A percentile compares a stretch with the other conserved stretches of the same genome.
Conservation (phyloP, 2,113 vertebrate genomes). For the Cervus canadensis region DNA sequence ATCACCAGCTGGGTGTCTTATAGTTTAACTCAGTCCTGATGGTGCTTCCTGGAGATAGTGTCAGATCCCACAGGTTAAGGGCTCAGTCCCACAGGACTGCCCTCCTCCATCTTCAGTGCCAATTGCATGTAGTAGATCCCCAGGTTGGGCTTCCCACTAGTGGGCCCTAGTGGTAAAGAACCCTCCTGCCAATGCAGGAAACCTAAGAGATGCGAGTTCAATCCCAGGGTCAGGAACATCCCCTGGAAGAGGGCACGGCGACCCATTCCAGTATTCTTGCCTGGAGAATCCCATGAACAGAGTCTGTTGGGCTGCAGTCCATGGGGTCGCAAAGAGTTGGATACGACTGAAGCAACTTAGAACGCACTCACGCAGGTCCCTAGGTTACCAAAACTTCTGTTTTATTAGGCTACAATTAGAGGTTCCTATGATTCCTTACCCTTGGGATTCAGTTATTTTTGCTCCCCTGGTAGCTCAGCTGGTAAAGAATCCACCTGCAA, state of each 20-base stretch:
- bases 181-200: neutral
- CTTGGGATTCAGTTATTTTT: neutral
- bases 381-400: neutral
- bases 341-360: neutral
- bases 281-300: neutral
- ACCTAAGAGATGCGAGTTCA: neutral
- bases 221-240: neutral
- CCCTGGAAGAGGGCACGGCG: neutral
- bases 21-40: neutral
- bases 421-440: neutral
- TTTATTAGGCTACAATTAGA: neutral
- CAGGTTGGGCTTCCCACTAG: neutral
- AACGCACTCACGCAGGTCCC: fast-evolving
- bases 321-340: neutral
- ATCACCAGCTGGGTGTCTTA: neutral
- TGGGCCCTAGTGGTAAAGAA: neutral
- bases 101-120: neutral
- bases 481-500: neutral
- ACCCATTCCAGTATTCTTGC: neutral
- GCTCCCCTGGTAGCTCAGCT: neutral
- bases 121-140: neutral
- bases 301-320: neutral
- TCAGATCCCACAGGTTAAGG: neutral
- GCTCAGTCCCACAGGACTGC: neutral
- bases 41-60: neutral